A percentile compares a stretch with the other conserved stretches of the same genome.
Evolutionary conservation across 2,113 vertebrate species (phyloP).

Genomic region (Bombycilla garrulus): DNA sequence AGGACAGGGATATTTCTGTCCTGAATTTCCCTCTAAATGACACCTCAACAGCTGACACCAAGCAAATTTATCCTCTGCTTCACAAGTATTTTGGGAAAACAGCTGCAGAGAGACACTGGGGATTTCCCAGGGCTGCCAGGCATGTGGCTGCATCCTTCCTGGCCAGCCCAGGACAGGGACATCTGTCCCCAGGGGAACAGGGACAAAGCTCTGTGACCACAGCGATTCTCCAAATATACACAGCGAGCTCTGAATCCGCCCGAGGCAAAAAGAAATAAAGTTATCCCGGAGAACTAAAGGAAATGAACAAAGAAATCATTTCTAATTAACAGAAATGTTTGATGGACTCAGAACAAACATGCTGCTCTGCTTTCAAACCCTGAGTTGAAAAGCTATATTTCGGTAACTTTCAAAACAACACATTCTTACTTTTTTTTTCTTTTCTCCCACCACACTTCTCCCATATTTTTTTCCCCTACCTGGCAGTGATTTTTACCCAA

Average conservation of each 20-base stretch:
- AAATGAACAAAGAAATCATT: constrained; percentile 32
- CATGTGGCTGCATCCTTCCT: neutral
- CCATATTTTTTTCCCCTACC: neutral
- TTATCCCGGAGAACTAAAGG: neutral
- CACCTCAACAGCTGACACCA: neutral
- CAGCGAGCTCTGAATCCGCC: rapidly evolving
- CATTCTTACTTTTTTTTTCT: neutral
- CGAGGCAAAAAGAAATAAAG: neutral
- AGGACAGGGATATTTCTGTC: neutral
- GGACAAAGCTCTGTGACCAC: neutral
- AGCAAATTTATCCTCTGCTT: neutral
- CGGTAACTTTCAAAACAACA: constrained; percentile 39
- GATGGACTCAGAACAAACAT: constrained; percentile 45
- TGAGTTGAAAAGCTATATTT: constrained; percentile 25
- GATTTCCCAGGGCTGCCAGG: neutral
- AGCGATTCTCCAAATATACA: neutral
- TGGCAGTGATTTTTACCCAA: neutral
- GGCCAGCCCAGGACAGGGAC: neutral
- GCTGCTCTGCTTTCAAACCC: constrained; percentile 31
- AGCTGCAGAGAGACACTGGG: neutral
- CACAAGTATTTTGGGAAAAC: neutral
- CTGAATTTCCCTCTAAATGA: neutral
- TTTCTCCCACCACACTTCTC: neutral
- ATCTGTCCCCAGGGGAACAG: neutral
- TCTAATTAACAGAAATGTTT: constrained; percentile 43